Evolutionary conservation across 35 echinoderm and acorn worm genomes (phyloP), one percentile per base, ranked within the genome.

Genomic region (Anneissia japonica): DNA sequence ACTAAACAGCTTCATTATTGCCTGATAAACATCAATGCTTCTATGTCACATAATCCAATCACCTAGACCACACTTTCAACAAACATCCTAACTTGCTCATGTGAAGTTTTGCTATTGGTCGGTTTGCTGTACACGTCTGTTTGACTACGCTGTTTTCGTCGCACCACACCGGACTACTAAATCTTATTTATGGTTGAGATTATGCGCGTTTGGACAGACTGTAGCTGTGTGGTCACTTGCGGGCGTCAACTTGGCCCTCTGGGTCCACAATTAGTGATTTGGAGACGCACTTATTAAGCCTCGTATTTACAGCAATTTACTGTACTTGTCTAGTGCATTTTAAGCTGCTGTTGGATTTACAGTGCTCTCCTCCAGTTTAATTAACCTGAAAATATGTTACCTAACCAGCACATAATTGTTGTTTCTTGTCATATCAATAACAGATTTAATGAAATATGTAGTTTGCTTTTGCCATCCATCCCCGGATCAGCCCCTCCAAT

Each of bases 131-230:
- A 43, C 40, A 43, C 40, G 40, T 43, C 7, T 64, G 51, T 26
- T 64, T 23, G 40, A 64, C 51, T 64, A 16, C 26, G 51, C 51
- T 2, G 19, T 12, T 2, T 23, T 64, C 21, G 40, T 43, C 26
- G 51, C 21, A 64, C 51, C 1, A 23, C 19, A 64, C 26, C 26
- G 51, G 51, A 64, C 51, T 3, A 23, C 19, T 64, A 64, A 64
- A 64, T 64, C 51, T 64, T 64, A 64, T 64, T 64, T 64, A 64
- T 64, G 51, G 51, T 64, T 64, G 51, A 64, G 51, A 64, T 64
- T 64, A 64, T 23, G 16, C 51, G 2, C 51, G 19, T 64, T 64
- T 64, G 51, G 51, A 64, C 19, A 12, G 51, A 64, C 19, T 9
- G n/a, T n/a, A 12, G 5, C 51, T 16, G 2, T 64, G 51, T 26